Percentiles rank a stretch among this genome's conserved stretches.
Conservation (phyloP, 2,113 vertebrate genomes). For the Ctenodactylus gundi region DNA sequence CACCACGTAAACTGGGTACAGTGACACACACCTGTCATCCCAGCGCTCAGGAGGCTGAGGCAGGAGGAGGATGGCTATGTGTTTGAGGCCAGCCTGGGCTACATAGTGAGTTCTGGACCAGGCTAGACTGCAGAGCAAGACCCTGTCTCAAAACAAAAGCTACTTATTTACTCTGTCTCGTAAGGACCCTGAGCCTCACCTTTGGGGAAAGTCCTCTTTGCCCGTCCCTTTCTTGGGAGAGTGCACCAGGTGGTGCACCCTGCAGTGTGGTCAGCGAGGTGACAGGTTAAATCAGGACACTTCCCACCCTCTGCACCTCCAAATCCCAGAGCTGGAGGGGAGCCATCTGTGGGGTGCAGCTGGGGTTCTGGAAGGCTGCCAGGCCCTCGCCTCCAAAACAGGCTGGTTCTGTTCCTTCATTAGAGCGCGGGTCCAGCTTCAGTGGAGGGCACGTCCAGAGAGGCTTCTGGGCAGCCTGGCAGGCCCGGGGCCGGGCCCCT, state of each 20-base stretch:
- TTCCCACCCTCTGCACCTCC: not conserved
- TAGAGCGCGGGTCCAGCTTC: not conserved
- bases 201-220: not conserved
- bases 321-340: not conserved
- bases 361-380: not conserved
- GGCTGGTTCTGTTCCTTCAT: not conserved
- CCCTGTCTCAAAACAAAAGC: no score
- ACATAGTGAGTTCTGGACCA: no score
- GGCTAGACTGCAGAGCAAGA: no score
- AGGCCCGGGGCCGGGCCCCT: not conserved
- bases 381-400: rapidly evolving
- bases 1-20: no score
- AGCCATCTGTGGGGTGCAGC: not conserved
- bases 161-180: no score
- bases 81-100: no score
- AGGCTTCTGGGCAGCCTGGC: not conserved
- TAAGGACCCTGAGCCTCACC: not conserved
- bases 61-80: no score
- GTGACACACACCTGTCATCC: no score
- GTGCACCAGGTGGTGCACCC: rapidly evolving
- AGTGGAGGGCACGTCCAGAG: not conserved
- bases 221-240: not conserved
- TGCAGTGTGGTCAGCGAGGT: not conserved
- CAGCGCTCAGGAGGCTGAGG: no score
- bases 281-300: rapidly evolving